Evolutionary conservation across 2,113 vertebrate genomes (phyloP).

Genomic region (Neomonachus schauinslandi): DNA sequence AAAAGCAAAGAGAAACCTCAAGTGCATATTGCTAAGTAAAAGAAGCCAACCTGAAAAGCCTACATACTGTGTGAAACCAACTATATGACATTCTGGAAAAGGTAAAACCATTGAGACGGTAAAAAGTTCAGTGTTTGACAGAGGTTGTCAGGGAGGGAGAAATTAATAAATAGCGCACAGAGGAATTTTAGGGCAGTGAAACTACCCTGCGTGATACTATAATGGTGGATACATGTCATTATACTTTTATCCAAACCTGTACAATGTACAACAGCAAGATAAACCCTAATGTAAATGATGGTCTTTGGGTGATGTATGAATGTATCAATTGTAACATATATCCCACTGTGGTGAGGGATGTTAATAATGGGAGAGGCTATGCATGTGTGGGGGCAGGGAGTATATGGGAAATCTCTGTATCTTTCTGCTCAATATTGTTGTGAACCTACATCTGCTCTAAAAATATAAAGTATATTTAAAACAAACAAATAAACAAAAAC

Average conservation of each 20-base stretch:
- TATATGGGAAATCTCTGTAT: not conserved
- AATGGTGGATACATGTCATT: not conserved
- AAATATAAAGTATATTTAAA: not conserved
- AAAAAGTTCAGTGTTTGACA: not conserved
- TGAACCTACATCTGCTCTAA: not conserved
- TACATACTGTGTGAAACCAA: not conserved
- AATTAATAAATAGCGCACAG: not conserved
- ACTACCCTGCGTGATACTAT: not conserved
- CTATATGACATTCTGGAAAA: not conserved
- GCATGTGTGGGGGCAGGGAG: not conserved
- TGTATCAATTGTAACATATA: not conserved
- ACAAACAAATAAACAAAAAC: not conserved
- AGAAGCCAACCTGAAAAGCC: not conserved
- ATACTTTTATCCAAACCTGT: not conserved
- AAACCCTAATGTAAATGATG: not conserved
- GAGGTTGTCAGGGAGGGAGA: not conserved
- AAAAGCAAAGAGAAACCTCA: not conserved
- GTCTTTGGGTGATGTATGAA: not conserved
- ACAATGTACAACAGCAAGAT: not conserved
- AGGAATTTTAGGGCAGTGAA: not conserved
- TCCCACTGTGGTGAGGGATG: not conserved
- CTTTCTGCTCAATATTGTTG: not conserved
- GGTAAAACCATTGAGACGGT: not conserved
- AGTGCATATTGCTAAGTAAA: not conserved
- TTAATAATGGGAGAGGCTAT: not conserved